phyloP scores from a whole-genome alignment of 2,113 vertebrate species.

The Hemichromis elongatus region DNA sequence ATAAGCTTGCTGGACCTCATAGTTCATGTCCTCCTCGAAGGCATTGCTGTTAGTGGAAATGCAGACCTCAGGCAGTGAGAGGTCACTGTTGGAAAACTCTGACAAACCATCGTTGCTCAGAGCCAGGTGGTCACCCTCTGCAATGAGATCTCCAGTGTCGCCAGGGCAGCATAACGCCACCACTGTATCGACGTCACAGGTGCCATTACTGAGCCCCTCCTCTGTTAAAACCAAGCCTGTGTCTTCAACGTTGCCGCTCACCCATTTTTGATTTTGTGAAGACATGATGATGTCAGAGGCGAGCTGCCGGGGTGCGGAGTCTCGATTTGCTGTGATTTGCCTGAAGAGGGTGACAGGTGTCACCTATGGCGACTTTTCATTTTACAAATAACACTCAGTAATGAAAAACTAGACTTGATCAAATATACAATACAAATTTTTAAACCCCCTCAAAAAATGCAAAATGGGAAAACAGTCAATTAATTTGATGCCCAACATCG shows the following conservation, averaged over 20 bases:
- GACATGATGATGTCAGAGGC: conserved; percentile 12
- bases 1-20: conserved; percentile 87
- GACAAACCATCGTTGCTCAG: conserved; percentile 37
- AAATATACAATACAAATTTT: neutral
- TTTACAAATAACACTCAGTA: neutral
- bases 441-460: neutral
- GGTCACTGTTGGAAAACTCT: conserved; percentile 59
- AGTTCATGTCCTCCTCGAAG: conserved; percentile 74
- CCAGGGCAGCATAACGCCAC: conserved; percentile 3
- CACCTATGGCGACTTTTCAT: neutral
- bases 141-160: neutral
- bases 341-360: conserved; percentile 35
- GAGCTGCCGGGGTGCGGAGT: neutral
- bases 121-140: conserved; percentile 13
- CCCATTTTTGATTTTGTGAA: conserved; percentile 22
- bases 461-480: neutral
- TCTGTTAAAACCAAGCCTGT: neutral
- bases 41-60: conserved; percentile 49
- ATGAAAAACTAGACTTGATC: neutral
- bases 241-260: conserved; percentile 8
- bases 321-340: conserved; percentile 22
- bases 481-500: neutral
- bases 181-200: conserved; percentile 31
- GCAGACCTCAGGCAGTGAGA: conserved; percentile 63
- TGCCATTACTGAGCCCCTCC: conserved; percentile 49